Base-by-base conservation (phyloP, 2,797 vertebrate species). In the Distichodus sexfasciatus region DNA sequence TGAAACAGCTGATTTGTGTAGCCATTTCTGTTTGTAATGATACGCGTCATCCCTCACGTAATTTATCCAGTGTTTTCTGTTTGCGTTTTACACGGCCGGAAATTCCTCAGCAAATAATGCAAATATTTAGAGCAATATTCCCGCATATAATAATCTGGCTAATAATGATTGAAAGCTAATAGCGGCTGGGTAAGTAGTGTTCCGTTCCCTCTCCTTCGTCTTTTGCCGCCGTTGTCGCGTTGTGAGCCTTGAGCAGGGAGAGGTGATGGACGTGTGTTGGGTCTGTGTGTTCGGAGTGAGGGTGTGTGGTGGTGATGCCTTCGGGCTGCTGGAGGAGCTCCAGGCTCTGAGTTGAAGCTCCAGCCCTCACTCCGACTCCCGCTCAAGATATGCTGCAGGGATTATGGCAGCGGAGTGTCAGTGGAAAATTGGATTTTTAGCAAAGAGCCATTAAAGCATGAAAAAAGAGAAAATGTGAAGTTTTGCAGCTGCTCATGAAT, bases 361-460 rank as follows among this genome's bases (percentile, higher is more conserved):
- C 41, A 44, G 58, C 71, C 61, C 60, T 76, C 62, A 66, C 67
- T 76, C 57, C 46, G 72, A 74, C 71, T 70, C 47, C 40, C 54
- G 36, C 53, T 64, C 26, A 59, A 77, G 55, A 68, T 76, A 66
- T 50, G 50, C 67, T 55, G 43, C 44, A 71, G 72, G 77, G 76
- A 80, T 78, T 76, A 78, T 51, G 29, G 48, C 54, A 55, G 44
- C 63, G 55, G 55, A 66, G 59, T 73, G 69, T 62, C 64, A 53
- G 54, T 76, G 69, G 64, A 78, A 78, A 76, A 79, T 78, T 82
- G 66, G 61, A 80, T 75, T 80, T 82, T 78, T 72, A 58, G 41
- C 59, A 64, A 77, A 78, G 68, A 76, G 64, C 57, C 44, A 73
- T 72, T 76, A 59, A 80, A 69, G 71, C 69, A 65, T 64, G 29